Base-by-base conservation (phyloP, 2,888 invertebrate species). In the Tetranychus truncatus region DNA sequence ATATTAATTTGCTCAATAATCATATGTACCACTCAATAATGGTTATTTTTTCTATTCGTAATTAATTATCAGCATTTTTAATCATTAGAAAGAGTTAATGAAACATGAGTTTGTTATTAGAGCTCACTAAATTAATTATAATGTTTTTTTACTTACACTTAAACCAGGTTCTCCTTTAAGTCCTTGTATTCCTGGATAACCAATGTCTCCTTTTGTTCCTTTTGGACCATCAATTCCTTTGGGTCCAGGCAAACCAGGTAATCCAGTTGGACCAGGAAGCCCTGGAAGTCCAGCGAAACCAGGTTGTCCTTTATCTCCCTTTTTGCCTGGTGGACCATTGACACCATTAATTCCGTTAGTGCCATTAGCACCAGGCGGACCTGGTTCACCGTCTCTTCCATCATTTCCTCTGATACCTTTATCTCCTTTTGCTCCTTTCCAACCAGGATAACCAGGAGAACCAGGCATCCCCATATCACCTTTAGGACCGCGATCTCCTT, bases 361-460 rank as follows among this genome's bases (percentile, higher is more conserved):
- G 72, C 79, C 79, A 9, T 76, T 74, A 15, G 76, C 72, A 44
- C 79, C 79, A 46, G 77, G 76, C 3, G 76, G 45, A 24, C 79
- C 79, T 7, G 76, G 82, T 92, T 5, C 7, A 6, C 55, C 55
- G 6, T 55, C 55, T 15, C 11, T 55, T 5, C 55, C 55, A 4
- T 87, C 81, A n/a, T 91, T 91, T 6, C 92, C 92, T 82, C 91
- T 91, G 6, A 87, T 84, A 0, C 92, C 79, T 72, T 77, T 74
- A 8, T 78, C 77, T 9, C 79, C 79, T 76, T 77, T 77, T 45
- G 76, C 78, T 9, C 79, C 92, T 20, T 89, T 84, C 18, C 87
- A 15, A 55, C 55, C 55, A 55, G 84, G 1, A 92, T 91, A 24
- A 87, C 86, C 55, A 9, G 15, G 3, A 0, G 87, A 82, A 2